Evolutionary conservation across 2,113 vertebrate species (phyloP).

Genomic region (Salvelinus sp.): DNA sequence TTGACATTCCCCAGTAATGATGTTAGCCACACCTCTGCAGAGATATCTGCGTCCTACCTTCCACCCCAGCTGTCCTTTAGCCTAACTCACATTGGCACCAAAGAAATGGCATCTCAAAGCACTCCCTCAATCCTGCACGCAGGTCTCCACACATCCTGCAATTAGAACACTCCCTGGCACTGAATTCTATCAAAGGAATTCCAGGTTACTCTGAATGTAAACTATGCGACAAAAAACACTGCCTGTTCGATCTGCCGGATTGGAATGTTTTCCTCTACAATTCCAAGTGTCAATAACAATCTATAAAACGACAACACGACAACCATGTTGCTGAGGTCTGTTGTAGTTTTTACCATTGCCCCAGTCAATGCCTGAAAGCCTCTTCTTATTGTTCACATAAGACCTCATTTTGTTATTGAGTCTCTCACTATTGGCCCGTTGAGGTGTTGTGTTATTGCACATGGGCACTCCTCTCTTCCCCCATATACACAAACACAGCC

Average conservation of each 20-base stretch:
- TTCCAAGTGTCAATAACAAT: neutral
- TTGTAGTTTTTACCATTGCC: neutral
- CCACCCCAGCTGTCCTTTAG: neutral
- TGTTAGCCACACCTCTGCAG: conserved; percentile 35
- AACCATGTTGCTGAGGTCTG: neutral
- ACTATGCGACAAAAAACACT: too few relatives aligned
- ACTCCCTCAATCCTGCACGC: neutral
- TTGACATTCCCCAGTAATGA: conserved; percentile 38
- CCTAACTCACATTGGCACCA: neutral
- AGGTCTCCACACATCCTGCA: conserved; percentile 5
- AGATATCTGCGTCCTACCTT: neutral
- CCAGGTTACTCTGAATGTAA: too few relatives aligned
- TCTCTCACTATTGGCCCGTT: neutral
- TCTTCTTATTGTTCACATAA: conserved; percentile 14
- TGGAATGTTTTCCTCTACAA: neutral
- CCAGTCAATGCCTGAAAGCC: neutral
- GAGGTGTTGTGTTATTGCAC: conserved; percentile 28
- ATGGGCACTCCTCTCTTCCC: conserved; percentile 40
- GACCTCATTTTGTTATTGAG: conserved; percentile 17
- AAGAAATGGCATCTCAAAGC: neutral
- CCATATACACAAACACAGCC: conserved; percentile 44
- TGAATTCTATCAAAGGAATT: too few relatives aligned
- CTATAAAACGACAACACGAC: neutral
- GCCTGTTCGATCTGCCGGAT: neutral
- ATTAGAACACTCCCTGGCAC: neutral